Evolutionary conservation across 2,888 invertebrate species (phyloP).

Genomic region (Ganaspis brasiliensis): DNA sequence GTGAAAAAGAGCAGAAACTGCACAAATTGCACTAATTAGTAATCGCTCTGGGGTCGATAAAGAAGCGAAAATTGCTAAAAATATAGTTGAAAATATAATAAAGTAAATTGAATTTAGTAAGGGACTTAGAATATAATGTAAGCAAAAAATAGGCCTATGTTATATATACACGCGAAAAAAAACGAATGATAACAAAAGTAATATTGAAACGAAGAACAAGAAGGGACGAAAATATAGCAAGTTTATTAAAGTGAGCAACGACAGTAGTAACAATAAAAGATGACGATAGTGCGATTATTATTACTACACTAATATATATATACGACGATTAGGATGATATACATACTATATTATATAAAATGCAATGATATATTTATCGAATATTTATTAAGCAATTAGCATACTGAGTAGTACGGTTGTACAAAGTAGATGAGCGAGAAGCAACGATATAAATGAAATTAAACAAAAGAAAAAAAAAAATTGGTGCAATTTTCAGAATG

Average conservation of each 20-base stretch:
- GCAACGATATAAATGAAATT: constrained; percentile 57
- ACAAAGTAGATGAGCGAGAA: constrained; percentile 73
- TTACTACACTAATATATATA: constrained; percentile 58
- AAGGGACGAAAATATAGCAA: constrained; percentile 56
- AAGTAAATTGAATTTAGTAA: constrained; percentile 45
- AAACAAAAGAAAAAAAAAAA: constrained; percentile 50
- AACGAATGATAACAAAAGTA: constrained; percentile 53
- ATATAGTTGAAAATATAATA: constrained; percentile 34
- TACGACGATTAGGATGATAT: constrained; percentile 68
- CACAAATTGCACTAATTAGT: background rate
- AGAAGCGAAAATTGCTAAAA: background rate
- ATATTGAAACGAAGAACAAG: constrained; percentile 54
- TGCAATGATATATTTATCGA: constrained; percentile 79
- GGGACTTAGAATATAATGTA: constrained; percentile 46
- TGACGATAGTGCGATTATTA: constrained; percentile 69
- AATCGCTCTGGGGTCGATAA: constrained; percentile 9
- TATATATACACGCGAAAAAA: constrained; percentile 46
- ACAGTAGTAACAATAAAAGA: constrained; percentile 64
- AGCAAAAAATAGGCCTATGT: constrained; percentile 53
- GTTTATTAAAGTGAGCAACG: constrained; percentile 57
- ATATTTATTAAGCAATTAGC: constrained; percentile 77
- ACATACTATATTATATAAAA: constrained; percentile 73
- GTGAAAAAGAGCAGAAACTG: background rate
- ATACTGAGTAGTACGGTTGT: constrained; percentile 75
- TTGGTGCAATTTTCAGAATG: constrained; percentile 53